Base-by-base conservation (phyloP, 1,140 invertebrate genomes). In the Pseudomyrmex pallidus region DNA sequence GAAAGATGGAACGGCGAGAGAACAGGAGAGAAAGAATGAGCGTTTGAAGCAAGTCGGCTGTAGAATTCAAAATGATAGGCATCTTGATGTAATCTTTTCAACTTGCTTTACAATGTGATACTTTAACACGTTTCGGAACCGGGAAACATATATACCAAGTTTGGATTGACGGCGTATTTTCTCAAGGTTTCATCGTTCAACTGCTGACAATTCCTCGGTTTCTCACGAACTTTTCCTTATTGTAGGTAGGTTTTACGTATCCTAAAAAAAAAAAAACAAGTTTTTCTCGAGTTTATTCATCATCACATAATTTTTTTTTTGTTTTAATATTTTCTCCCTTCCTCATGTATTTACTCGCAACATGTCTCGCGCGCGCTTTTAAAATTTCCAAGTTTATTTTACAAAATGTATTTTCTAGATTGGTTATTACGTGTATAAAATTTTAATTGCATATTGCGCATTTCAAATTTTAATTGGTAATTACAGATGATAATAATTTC, bases 391-490 rank as follows among this genome's bases (percentile, higher is more conserved):
- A 70, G 54, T 80, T 80, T 70, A 78, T 80, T 70, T 70, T 59
- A 59, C 66, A 70, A 80, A 80, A 80, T 80, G 66, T 80, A 80
- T 80, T 72, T 80, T 70, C 66, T 70, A 52, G 66, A 72, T 59
- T 80, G 76, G 76, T 70, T 59, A 70, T 80, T 70, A 59, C 76
- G 44, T 50, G 67, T 80, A 70, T 59, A 80, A 80, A 80, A 80
- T 80, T 80, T 80, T 80, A 80, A 80, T 80, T 80, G 76, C 76
- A 80, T 70, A 80, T 80, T 80, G 54, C 76, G 44, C 64, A 80
- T 80, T 80, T 80, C 64, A 70, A 80, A 80, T 80, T 80, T 80
- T 80, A 80, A 80, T 80, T 80, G 76, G 66, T 80, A 80, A 80
- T 80, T 80, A 80, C 76, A 70, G 66, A 80, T 70, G 76, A 80